phyloP scores from a whole-genome alignment of 2,888 invertebrate genomes.

The Callinectes sapidus region DNA sequence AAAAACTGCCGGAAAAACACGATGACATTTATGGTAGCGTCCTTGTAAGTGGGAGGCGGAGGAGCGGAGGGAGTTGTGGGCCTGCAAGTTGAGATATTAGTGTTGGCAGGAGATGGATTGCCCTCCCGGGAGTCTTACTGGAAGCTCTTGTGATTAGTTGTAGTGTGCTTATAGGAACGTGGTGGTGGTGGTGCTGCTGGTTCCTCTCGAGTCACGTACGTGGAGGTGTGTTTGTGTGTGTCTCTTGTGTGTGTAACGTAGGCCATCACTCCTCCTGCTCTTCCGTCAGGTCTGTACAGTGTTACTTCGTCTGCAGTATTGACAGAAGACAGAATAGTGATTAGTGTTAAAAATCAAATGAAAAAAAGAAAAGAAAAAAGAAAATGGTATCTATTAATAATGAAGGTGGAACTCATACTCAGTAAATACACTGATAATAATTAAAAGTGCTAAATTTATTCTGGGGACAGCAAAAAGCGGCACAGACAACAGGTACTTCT shows the following conservation, averaged over 20 bases:
- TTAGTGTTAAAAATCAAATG: no score
- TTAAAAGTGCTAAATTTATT: no score
- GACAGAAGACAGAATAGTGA: not conserved
- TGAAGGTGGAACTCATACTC: not conserved
- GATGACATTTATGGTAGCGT: conserved; percentile 19
- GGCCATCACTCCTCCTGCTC: not conserved
- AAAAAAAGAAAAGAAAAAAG: not conserved
- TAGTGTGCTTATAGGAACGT: not conserved
- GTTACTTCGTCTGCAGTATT: not conserved
- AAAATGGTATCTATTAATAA: no score
- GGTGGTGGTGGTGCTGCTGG: not conserved
- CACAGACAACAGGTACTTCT: not conserved
- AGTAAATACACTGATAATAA: not conserved
- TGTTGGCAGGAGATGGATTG: not conserved
- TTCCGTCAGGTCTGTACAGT: not conserved
- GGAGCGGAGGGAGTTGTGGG: not conserved
- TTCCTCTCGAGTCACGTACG: not conserved
- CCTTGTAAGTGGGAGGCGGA: conserved; percentile 4
- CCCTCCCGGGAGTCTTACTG: not conserved
- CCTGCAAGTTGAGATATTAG: not conserved
- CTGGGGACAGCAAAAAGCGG: not conserved
- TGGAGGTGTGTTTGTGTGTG: not conserved
- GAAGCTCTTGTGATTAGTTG: not conserved
- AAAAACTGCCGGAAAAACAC: conserved; percentile 17
- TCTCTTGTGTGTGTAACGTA: not conserved